A percentile compares a stretch with the other conserved stretches of the same genome.
Evolutionary conservation across 1,140 invertebrate species (phyloP).

Genomic region (Mycetomoellerius zeteki): DNA sequence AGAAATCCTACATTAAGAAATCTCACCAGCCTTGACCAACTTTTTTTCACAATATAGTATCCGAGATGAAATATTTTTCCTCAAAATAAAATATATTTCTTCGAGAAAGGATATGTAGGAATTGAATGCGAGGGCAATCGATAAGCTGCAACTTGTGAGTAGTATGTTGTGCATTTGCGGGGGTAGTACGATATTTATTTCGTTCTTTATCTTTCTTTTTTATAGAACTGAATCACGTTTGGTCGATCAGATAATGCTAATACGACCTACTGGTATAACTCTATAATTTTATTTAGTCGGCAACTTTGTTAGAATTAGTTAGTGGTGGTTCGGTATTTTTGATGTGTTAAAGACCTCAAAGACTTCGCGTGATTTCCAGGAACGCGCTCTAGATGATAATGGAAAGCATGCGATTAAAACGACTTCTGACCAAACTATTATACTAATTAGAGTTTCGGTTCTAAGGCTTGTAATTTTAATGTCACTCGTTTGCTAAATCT

Average conservation of each 20-base stretch:
- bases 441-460: conserved; percentile 82
- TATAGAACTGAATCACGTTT: conserved; percentile 30
- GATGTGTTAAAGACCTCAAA: conserved; percentile 72
- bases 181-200: not conserved
- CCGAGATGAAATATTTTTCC: conserved; percentile 28
- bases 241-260: conserved; percentile 60
- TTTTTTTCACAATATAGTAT: not conserved
- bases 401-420: conserved; percentile 80
- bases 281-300: conserved; percentile 62
- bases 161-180: conserved; percentile 22
- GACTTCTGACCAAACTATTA: conserved; percentile 71
- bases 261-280: conserved; percentile 37
- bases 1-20: conserved; percentile 11
- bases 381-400: conserved; percentile 84
- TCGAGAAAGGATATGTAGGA: conserved; percentile 5
- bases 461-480: conserved; percentile 73
- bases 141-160: conserved; percentile 35
- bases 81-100: conserved; percentile 32
- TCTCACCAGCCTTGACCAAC: not conserved
- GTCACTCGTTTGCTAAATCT: not conserved
- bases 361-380: conserved; percentile 80
- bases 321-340: conserved; percentile 27
- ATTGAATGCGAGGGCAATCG: conserved; percentile 14
- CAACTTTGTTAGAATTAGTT: conserved; percentile 33
- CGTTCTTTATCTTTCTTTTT: not conserved